A percentile compares a stretch with the other conserved stretches of the same genome.
Evolutionary conservation across 92 coral and sea anemone species (phyloP).

Genomic region (Nematostella vectensis): DNA sequence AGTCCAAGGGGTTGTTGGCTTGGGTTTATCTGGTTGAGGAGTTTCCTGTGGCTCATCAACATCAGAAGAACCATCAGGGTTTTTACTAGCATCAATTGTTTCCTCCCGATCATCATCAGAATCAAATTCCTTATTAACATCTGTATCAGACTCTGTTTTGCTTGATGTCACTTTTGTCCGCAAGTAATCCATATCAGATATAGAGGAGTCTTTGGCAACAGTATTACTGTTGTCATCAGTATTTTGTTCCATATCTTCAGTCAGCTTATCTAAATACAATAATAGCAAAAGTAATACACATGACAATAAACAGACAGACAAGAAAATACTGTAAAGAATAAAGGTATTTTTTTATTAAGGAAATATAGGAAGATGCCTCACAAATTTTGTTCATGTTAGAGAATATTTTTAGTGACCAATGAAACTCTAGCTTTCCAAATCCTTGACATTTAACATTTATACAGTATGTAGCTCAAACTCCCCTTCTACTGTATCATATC

Average conservation of each 20-base stretch:
- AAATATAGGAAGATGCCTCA: too few relatives aligned
- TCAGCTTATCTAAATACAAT: too few relatives aligned
- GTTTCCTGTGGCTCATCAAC: not conserved
- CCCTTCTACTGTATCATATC: too few relatives aligned
- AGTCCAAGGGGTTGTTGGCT: constrained; percentile 39
- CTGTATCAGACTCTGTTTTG: constrained; percentile 3
- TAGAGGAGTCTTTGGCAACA: constrained; percentile 20
- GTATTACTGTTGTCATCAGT: constrained; percentile 16
- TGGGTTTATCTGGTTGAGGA: constrained; percentile 5
- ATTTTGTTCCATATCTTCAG: not conserved
- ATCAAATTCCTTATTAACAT: constrained; percentile 1
- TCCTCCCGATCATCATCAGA: constrained; percentile 11
- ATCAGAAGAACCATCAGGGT: not conserved
- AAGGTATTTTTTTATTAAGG: too few relatives aligned
- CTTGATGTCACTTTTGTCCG: constrained; percentile 48
- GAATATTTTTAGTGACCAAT: too few relatives aligned
- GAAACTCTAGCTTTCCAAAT: too few relatives aligned
- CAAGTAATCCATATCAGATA: constrained; percentile 96
- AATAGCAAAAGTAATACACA: too few relatives aligned
- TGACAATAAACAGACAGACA: too few relatives aligned
- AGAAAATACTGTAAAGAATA: too few relatives aligned
- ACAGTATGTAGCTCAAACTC: too few relatives aligned
- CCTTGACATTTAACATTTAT: too few relatives aligned
- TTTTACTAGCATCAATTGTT: constrained; percentile 8
- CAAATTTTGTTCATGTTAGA: too few relatives aligned